Conservation (phyloP, 2,888 invertebrate genomes). For the Smittia aterrima region DNA sequence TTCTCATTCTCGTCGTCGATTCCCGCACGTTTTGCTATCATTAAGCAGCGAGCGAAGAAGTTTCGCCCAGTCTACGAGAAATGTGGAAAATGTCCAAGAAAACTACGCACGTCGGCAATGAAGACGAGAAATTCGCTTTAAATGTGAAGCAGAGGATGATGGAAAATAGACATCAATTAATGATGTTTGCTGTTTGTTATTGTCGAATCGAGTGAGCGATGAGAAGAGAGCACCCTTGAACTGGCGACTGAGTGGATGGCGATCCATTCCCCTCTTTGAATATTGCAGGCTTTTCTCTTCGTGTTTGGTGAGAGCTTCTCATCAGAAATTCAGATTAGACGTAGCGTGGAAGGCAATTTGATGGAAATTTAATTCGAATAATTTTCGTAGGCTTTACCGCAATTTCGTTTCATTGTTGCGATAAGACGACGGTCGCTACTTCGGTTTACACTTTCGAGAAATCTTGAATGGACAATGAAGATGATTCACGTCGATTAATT, state of each 20-base stretch:
- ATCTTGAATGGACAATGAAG: background rate
- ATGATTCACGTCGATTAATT: background rate
- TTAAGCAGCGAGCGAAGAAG: no score
- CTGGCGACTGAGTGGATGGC: background rate
- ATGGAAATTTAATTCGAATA: constrained; percentile 19
- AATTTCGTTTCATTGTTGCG: background rate
- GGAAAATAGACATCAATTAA: constrained; percentile 31
- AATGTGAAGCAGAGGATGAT: constrained; percentile 12
- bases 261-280: background rate
- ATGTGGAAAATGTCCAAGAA: constrained; percentile 29
- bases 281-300: background rate
- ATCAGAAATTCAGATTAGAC: constrained; percentile 8
- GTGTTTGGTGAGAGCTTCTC: background rate
- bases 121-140: background rate
- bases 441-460: background rate
- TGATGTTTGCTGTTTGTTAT: constrained; percentile 3
- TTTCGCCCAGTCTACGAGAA: background rate
- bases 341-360: background rate
- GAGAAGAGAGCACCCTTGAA: constrained; percentile 10
- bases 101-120: constrained; percentile 11
- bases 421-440: background rate
- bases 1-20: background rate
- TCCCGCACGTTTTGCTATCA: background rate
- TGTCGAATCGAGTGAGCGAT: background rate
- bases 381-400: background rate